Percentiles rank a stretch among this genome's conserved stretches.
Conservation (phyloP, 92 coral and sea anemone genomes). For the Ricordea florida region DNA sequence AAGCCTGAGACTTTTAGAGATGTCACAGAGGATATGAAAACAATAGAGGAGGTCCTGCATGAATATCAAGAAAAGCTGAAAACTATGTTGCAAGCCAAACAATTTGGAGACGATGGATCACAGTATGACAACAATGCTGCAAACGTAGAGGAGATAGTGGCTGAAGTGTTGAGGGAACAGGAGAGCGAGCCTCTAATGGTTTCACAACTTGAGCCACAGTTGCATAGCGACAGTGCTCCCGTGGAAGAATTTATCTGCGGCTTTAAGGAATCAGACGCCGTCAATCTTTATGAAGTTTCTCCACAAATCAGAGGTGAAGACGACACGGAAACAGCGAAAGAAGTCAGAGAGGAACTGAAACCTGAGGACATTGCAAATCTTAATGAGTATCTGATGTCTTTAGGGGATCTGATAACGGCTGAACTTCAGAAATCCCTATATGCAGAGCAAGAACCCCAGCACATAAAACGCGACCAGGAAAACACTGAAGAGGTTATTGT, state of each 20-base stretch:
- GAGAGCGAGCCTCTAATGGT: not conserved
- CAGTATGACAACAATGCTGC: not conserved
- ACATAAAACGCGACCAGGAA: not conserved
- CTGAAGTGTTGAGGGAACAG: not conserved
- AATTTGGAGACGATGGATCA: not conserved
- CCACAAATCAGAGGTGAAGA: not conserved
- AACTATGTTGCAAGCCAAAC: not conserved
- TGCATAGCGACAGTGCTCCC: too few species aligned
- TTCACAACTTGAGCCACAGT: too few species aligned
- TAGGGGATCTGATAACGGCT: not conserved
- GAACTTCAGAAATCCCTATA: not conserved
- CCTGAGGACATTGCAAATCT: not conserved
- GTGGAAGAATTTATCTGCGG: too few species aligned
- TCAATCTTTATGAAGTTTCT: too few species aligned
- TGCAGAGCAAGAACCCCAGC: not conserved
- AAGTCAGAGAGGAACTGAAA: not conserved
- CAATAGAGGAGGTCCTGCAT: slow-evolving; percentile 56
- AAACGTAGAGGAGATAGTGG: not conserved
- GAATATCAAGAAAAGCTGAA: slow-evolving; percentile 69
- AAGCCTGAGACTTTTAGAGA: slow-evolving; percentile 55
- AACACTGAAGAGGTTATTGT: slow-evolving; percentile 4
- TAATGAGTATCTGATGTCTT: not conserved
- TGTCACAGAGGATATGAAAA: slow-evolving; percentile 39
- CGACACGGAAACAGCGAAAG: not conserved
- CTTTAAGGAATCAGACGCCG: too few species aligned